Conservation (phyloP, 2,113 vertebrate species). For the Spizaetus ornatus region DNA sequence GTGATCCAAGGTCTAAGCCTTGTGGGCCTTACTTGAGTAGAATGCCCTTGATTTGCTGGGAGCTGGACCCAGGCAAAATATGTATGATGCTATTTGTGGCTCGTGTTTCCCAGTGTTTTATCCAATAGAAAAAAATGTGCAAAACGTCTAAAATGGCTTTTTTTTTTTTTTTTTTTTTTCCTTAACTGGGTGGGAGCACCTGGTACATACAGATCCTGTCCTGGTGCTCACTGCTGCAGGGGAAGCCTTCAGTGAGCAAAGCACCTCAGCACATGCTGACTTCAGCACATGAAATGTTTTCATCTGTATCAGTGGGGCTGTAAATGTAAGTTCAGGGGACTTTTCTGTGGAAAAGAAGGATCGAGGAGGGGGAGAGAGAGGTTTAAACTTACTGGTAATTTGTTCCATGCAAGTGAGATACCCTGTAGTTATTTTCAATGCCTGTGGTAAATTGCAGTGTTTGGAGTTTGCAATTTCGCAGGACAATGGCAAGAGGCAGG, state of each 20-base stretch:
- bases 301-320: background rate
- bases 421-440: background rate
- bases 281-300: background rate
- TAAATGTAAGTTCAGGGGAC: background rate
- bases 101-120: background rate
- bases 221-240: background rate
- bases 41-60: background rate
- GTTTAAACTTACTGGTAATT: background rate
- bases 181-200: background rate
- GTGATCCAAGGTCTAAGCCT: background rate
- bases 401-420: background rate
- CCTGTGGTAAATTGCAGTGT: background rate
- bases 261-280: background rate
- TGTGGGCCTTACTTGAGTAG: background rate
- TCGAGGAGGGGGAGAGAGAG: background rate
- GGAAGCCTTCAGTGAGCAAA: background rate
- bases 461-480: background rate
- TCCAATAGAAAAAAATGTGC: background rate
- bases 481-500: background rate
- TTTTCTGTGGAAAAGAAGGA: background rate
- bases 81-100: accelerated
- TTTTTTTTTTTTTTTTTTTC: background rate
- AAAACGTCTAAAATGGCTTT: background rate
- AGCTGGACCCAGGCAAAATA: background rate
- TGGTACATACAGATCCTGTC: background rate